These are phyloP conservation scores for Emys orbicularis DNA, from an alignment of 2,797 vertebrate genomes.

Conservation along the genomic window DNA sequence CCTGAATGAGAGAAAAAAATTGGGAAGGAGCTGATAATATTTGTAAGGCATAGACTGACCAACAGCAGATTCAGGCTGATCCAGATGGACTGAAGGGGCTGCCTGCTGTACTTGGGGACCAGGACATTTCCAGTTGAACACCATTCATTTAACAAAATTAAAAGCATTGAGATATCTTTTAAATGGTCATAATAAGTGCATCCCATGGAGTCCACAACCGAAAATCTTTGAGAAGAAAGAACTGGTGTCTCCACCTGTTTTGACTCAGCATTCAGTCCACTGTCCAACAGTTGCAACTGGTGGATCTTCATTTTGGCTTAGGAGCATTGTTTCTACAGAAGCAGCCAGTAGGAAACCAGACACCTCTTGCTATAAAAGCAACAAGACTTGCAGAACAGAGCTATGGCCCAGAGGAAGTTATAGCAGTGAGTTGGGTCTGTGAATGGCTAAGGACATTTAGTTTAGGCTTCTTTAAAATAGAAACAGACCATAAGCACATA, in stretches of 20 bases:
- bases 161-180: not conserved
- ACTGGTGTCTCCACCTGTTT: not conserved
- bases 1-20: not conserved
- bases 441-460: not conserved
- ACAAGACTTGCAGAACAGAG: not conserved
- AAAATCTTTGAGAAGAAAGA: not conserved
- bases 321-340: not conserved
- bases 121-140: not conserved
- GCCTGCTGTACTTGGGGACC: not conserved
- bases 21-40: not conserved
- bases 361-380: not conserved
- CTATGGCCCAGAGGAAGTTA: not conserved
- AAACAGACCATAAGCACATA: not conserved
- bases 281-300: not conserved
- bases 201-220: not conserved
- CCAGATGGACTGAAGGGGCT: not conserved
- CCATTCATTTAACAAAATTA: not conserved
- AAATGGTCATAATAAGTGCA: not conserved
- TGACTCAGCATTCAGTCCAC: no score
- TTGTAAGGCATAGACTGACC: not conserved
- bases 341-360: not conserved
- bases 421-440: not conserved
- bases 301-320: not conserved
- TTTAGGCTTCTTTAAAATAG: constrained; percentile 30
- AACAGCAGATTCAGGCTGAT: not conserved